A percentile compares a stretch with the other conserved stretches of the same genome.
phyloP scores from a whole-genome alignment of 2,888 invertebrate genomes.

The Congeria kusceri region DNA sequence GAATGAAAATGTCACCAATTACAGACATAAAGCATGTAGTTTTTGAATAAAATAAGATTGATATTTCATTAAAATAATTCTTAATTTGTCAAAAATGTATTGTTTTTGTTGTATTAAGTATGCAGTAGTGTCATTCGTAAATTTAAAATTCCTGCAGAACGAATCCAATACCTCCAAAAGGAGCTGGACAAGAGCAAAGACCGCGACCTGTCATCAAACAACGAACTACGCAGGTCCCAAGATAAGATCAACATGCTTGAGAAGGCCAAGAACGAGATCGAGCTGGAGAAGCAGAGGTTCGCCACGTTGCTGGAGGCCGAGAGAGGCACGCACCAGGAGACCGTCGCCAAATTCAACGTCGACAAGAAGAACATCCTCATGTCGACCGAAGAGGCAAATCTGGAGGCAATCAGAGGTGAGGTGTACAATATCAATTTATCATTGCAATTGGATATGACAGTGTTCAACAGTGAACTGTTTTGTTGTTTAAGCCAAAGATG shows the following conservation, averaged over 20 bases:
- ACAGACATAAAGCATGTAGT: no score
- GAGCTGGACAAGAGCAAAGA: slow-evolving; percentile 89
- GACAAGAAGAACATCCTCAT: slow-evolving; percentile 81
- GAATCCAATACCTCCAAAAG: slow-evolving; percentile 87
- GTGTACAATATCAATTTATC: background rate
- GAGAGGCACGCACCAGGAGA: slow-evolving; percentile 89
- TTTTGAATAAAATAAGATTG: no score
- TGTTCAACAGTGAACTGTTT: background rate
- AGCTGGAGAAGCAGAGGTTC: slow-evolving; percentile 83
- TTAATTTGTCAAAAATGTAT: no score
- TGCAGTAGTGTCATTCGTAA: no score
- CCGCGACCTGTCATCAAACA: slow-evolving; percentile 86
- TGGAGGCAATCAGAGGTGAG: slow-evolving; percentile 95
- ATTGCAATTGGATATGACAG: background rate
- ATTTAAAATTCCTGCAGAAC: no score
- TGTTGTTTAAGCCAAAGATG: no score
- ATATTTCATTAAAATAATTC: no score
- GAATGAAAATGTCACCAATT: no score
- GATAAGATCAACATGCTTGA: slow-evolving; percentile 94
- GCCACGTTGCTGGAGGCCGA: slow-evolving; percentile 83
- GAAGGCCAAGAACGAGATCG: slow-evolving; percentile 87
- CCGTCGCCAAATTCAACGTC: slow-evolving; percentile 82
- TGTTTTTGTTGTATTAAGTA: no score
- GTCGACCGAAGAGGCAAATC: slow-evolving; percentile 91
- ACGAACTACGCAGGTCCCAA: slow-evolving; percentile 91